Percentiles rank a stretch among this genome's conserved stretches.
Evolutionary conservation across 2,888 invertebrate species (phyloP).

Genomic region (Drosophila longiperda): DNA sequence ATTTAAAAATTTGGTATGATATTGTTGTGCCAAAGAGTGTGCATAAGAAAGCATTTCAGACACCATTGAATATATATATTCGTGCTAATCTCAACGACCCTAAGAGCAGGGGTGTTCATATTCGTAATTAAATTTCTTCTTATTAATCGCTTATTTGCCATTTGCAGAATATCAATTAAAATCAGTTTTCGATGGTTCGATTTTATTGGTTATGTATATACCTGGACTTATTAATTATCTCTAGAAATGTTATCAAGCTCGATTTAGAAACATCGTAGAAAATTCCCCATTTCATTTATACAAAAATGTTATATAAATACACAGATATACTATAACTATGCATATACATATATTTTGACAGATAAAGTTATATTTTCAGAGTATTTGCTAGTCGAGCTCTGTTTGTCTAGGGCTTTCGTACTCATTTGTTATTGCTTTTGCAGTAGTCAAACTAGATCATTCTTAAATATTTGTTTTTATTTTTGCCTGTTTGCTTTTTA

Average conservation of each 20-base stretch:
- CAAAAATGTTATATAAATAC: neutral
- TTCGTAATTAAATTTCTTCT: neutral
- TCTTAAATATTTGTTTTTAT: neutral
- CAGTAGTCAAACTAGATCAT: neutral
- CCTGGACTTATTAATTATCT: neutral
- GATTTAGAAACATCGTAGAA: neutral
- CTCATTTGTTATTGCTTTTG: neutral
- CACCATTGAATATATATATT: neutral
- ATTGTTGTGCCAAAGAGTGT: neutral
- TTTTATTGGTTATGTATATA: neutral
- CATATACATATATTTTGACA: neutral
- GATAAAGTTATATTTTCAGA: neutral
- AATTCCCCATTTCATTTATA: neutral
- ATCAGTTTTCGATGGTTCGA: neutral
- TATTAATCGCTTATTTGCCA: no score
- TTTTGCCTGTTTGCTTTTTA: neutral
- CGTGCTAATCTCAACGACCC: neutral
- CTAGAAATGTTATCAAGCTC: neutral
- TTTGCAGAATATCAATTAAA: neutral
- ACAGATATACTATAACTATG: neutral
- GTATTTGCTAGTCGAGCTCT: neutral
- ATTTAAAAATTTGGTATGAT: neutral
- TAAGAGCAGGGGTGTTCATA: neutral
- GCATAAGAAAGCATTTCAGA: neutral
- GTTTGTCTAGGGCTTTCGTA: neutral